Conservation (phyloP, 2,113 vertebrate genomes). For the Onychostruthus taczanowskii region DNA sequence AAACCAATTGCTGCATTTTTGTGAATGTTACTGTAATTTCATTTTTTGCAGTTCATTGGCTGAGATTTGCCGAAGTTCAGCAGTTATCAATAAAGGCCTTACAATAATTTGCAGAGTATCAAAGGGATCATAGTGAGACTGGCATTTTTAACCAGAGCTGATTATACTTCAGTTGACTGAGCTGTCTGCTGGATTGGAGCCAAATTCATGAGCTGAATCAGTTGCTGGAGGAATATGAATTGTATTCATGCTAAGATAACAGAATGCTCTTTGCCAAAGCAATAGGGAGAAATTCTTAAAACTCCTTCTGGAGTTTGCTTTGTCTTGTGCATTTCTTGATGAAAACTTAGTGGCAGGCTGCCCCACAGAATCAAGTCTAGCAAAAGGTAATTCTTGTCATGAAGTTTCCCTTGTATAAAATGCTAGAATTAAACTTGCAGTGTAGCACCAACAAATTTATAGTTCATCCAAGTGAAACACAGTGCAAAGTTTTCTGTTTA, state of each 20-base stretch:
- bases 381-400: background rate
- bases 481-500: background rate
- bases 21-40: background rate
- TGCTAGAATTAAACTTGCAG: background rate
- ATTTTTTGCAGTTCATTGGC: background rate
- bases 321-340: background rate
- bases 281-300: background rate
- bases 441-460: background rate
- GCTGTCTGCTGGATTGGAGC: background rate
- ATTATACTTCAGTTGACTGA: background rate
- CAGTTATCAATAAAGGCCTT: background rate
- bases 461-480: background rate
- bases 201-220: background rate
- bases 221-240: background rate
- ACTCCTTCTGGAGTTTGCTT: background rate
- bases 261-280: background rate
- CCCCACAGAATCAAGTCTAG: background rate
- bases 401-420: background rate
- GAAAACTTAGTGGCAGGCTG: background rate
- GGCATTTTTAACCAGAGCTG: background rate
- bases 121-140: background rate
- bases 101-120: background rate
- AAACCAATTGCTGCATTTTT: background rate
- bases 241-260: background rate
- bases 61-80: background rate